These are phyloP conservation scores for Stichodactyla mertensii DNA, from an alignment of 64 coral and sea anemone genomes.

Conservation along the genomic window DNA sequence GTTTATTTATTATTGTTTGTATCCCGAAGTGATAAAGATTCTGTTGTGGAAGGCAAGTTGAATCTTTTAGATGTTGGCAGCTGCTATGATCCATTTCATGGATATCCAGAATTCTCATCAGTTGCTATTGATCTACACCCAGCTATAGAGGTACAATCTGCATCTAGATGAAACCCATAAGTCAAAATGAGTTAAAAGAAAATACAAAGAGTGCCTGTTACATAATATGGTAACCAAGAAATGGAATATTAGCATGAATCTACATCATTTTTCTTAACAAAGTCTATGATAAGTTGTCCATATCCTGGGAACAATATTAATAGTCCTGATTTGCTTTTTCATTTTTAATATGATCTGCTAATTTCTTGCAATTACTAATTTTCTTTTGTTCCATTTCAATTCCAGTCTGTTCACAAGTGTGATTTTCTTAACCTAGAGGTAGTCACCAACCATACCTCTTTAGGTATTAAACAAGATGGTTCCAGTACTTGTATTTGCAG, in stretches of 20 bases:
- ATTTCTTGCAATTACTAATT: neutral
- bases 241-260: no score
- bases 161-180: no score
- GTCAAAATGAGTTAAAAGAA: no score
- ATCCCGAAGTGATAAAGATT: neutral
- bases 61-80: constrained; percentile 94
- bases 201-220: no score
- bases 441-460: neutral
- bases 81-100: constrained; percentile 92
- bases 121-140: constrained; percentile 83
- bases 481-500: neutral
- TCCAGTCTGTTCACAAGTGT: constrained; percentile 85
- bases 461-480: neutral
- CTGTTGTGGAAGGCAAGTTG: constrained; percentile 47
- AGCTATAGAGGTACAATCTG: constrained; percentile 38
- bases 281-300: no score
- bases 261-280: no score
- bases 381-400: constrained; percentile 13
- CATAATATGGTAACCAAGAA: no score
- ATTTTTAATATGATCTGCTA: neutral
- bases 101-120: constrained; percentile 57
- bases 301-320: no score
- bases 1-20: neutral
- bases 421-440: constrained; percentile 84
- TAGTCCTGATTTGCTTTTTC: no score